Evolutionary conservation across 2,113 vertebrate species (phyloP), one percentile per base, ranked within the genome.

Genomic region (Epinephelus lanceolatus): DNA sequence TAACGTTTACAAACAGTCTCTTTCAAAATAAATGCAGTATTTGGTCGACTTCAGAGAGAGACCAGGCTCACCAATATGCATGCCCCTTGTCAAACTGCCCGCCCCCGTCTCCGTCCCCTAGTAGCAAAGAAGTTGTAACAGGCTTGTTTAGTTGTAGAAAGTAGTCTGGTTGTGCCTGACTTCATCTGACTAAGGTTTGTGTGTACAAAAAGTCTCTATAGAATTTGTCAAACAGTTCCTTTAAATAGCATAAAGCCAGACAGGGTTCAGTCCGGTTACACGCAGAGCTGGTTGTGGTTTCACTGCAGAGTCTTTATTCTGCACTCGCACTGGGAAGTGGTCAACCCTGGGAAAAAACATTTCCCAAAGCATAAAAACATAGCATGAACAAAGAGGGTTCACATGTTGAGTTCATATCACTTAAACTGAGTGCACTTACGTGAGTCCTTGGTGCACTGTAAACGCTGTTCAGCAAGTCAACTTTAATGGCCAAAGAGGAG

Each of bases 401-500:
- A 17, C 18, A 23, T 33, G 14, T 63, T 21, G 49, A 42, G 11
- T 27, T 42, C 53, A 27, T 7, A 51, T 52, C 15, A 59, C n/a
- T 76, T 25, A 25, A 52, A 42, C 37, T 61, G 15, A 57, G 59
- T 21, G 49, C 49, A 56, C 51, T 56, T 49, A 33, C 8, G 5
- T 10, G 11, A 40, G 42, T 42, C 10, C 40, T 52, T 37, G 57
- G 21, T 66, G 51, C 30, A 12, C 21, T 45, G 60, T 65, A 30
- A 51, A 45, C 72, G 23, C 19, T 65, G 51, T 70, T 81, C 40
- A 40, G 13, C 12, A 18, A 73, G 63, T 42, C 17, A 56, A 8
- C 30, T 55, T 15, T 79, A 71, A 62, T 25, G 17, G 55, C 45
- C 40, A 13, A 76, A 55, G 56, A 63, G 61, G 57, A 74, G 27